Evolutionary conservation across 2,113 vertebrate genomes (phyloP).

Genomic region (Silurus meridionalis): DNA sequence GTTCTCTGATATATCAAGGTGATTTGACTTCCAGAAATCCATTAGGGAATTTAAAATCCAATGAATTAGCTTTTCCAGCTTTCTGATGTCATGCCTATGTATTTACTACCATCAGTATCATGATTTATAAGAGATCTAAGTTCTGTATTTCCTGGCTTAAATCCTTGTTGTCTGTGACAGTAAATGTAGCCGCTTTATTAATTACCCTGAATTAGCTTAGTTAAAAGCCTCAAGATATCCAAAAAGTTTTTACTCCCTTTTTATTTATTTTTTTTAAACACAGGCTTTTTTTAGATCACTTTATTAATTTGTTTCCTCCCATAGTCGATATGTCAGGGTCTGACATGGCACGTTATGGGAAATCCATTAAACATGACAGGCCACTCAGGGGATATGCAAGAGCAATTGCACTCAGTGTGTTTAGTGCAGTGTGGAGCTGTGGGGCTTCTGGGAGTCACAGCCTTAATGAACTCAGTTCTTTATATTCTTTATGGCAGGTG

Average conservation of each 20-base stretch:
- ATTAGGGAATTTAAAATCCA: background rate
- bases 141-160: background rate
- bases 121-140: background rate
- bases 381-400: conserved; percentile 26
- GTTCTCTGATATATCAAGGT: background rate
- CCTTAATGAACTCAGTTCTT: conserved; percentile 39
- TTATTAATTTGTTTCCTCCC: conserved; percentile 59
- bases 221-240: background rate
- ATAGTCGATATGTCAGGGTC: conserved; percentile 54
- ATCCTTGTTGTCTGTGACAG: background rate
- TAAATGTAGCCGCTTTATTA: background rate
- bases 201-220: background rate
- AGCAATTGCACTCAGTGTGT: conserved; percentile 37
- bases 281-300: conserved; percentile 50
- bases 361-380: conserved; percentile 58
- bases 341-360: conserved; percentile 56
- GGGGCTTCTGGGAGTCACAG: background rate
- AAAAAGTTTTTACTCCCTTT: background rate
- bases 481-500: conserved; percentile 41
- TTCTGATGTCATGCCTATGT: background rate
- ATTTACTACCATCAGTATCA: background rate
- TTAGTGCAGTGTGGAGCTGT: conserved; percentile 22
- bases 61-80: background rate
- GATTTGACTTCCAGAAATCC: background rate
- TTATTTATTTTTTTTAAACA: conserved; percentile 6